phyloP scores from a whole-genome alignment of 2,797 vertebrate genomes.

The Acanthurus tractus region DNA sequence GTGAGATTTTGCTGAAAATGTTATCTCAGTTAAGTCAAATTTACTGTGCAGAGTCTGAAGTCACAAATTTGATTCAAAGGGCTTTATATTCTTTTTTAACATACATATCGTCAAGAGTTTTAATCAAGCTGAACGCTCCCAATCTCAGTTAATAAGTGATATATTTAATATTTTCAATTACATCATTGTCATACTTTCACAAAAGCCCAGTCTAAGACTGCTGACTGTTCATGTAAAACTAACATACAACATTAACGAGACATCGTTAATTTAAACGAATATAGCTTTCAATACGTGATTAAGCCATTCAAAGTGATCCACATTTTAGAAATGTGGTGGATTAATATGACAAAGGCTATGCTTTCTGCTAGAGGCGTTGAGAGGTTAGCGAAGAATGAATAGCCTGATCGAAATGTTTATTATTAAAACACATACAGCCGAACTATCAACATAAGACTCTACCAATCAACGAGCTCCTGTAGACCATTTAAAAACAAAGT shows the following conservation, averaged over 20 bases:
- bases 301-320: too few relatives aligned
- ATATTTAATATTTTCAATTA: neutral
- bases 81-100: neutral
- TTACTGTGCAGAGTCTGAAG: neutral
- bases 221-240: neutral
- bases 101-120: neutral
- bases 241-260: neutral
- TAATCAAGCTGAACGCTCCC: neutral
- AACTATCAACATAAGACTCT: constrained; percentile 56
- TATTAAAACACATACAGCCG: constrained; percentile 57
- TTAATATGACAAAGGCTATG: too few relatives aligned
- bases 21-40: neutral
- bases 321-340: too few relatives aligned
- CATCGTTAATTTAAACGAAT: too few relatives aligned
- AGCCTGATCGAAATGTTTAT: constrained; percentile 31
- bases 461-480: constrained; percentile 84
- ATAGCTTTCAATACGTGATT: too few relatives aligned
- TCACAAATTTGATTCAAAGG: neutral
- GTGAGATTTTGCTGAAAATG: neutral
- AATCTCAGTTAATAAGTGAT: neutral
- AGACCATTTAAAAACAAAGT: constrained; percentile 98
- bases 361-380: neutral
- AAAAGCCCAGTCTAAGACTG: neutral
- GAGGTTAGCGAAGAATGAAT: constrained; percentile 1
- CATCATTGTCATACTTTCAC: neutral